phyloP scores from a whole-genome alignment of 2,113 vertebrate genomes.

The Percina caprodes region DNA sequence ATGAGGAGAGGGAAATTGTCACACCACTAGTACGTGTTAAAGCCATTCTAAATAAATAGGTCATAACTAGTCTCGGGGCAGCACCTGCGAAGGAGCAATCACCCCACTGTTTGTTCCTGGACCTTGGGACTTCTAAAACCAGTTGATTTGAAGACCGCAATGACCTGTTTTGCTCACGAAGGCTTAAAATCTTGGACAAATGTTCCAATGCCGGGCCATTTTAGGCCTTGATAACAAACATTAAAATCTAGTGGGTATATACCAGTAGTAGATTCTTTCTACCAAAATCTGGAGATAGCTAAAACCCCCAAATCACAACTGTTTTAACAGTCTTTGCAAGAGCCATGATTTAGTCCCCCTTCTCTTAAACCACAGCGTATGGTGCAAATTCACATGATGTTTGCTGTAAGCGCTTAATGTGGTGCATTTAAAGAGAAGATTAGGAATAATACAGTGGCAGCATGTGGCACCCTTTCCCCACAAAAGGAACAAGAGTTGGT shows the following conservation, averaged over 20 bases:
- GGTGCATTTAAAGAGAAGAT: constrained; percentile 53
- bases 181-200: too few relatives aligned
- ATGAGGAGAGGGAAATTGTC: too few relatives aligned
- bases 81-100: too few relatives aligned
- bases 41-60: too few relatives aligned
- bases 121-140: too few relatives aligned
- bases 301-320: constrained; percentile 11
- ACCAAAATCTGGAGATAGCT: neutral
- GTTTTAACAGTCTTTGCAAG: constrained; percentile 10
- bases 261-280: neutral
- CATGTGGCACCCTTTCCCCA: constrained; percentile 69
- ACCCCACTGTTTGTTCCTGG: too few relatives aligned
- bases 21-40: too few relatives aligned
- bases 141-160: too few relatives aligned
- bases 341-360: constrained; percentile 35
- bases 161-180: too few relatives aligned
- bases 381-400: constrained; percentile 40
- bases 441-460: constrained; percentile 67
- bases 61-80: too few relatives aligned
- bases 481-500: constrained; percentile 45
- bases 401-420: constrained; percentile 43
- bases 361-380: constrained; percentile 45
- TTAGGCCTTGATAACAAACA: too few relatives aligned
- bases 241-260: neutral
- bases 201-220: too few relatives aligned